A percentile compares a stretch with the other conserved stretches of the same genome.
phyloP scores from a whole-genome alignment of 2,113 vertebrate genomes.

The Melanerpes formicivorus region DNA sequence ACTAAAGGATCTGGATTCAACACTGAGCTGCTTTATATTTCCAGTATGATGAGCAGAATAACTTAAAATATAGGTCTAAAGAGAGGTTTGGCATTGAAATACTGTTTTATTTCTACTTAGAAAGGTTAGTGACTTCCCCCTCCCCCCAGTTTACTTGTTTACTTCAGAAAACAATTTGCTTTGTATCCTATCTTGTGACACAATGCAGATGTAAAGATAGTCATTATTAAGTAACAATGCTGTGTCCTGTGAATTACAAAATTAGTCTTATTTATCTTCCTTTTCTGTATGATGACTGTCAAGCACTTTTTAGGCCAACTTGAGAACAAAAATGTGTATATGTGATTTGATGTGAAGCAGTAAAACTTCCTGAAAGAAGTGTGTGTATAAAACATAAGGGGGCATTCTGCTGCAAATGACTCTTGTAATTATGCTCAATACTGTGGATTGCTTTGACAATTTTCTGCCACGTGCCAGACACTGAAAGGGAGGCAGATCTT shows the following conservation, averaged over 20 bases:
- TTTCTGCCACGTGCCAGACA: rapidly evolving
- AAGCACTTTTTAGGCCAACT: neutral
- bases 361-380: neutral
- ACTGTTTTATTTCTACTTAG: neutral
- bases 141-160: neutral
- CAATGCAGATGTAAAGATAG: neutral
- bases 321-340: neutral
- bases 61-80: neutral
- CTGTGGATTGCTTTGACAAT: neutral
- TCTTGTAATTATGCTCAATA: neutral
- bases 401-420: neutral
- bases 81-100: neutral
- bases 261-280: neutral
- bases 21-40: neutral
- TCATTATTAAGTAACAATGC: neutral
- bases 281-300: neutral
- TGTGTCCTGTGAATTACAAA: neutral
- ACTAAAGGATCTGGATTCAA: neutral
- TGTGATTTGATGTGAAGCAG: neutral
- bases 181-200: neutral
- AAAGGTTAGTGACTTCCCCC: neutral
- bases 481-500: neutral
- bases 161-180: neutral
- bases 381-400: neutral
- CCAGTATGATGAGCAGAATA: neutral